Conservation (phyloP, 2,113 vertebrate genomes). For the Coracopsis vasa region DNA sequence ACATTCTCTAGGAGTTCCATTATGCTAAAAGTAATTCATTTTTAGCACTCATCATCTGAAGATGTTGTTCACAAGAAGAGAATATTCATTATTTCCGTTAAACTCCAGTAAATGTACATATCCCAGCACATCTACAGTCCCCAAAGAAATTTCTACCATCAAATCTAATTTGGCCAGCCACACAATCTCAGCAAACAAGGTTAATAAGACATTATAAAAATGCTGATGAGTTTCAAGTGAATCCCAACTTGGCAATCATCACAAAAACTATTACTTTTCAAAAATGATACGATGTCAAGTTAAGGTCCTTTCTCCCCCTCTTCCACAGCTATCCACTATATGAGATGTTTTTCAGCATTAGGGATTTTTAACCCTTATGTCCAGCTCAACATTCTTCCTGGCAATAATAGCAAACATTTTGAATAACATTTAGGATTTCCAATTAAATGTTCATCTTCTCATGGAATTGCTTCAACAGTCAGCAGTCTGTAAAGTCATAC, state of each 20-base stretch:
- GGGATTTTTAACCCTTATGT: background rate
- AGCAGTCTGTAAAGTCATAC: background rate
- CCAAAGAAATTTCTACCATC: background rate
- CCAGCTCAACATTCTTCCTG: background rate
- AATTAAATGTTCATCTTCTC: background rate
- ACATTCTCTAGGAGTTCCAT: background rate
- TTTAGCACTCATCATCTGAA: background rate
- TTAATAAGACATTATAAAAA: slow-evolving; percentile 44
- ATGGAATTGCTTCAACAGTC: background rate
- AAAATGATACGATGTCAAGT: background rate
- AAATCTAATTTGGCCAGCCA: slow-evolving; percentile 13
- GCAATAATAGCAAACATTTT: background rate
- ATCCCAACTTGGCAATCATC: background rate
- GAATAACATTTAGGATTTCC: background rate
- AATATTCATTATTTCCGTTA: slow-evolving; percentile 44
- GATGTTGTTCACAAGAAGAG: background rate
- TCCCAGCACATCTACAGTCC: background rate
- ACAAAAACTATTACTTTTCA: background rate
- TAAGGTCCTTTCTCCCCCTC: background rate
- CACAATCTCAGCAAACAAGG: slow-evolving; percentile 22
- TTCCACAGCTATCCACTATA: background rate
- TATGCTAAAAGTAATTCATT: background rate
- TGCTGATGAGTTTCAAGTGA: slow-evolving; percentile 17
- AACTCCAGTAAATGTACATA: background rate
- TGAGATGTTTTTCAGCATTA: background rate